Evolutionary conservation across 2,797 vertebrate species (phyloP), one percentile per base, ranked within the genome.

Genomic region (Numenius phaeopus): DNA sequence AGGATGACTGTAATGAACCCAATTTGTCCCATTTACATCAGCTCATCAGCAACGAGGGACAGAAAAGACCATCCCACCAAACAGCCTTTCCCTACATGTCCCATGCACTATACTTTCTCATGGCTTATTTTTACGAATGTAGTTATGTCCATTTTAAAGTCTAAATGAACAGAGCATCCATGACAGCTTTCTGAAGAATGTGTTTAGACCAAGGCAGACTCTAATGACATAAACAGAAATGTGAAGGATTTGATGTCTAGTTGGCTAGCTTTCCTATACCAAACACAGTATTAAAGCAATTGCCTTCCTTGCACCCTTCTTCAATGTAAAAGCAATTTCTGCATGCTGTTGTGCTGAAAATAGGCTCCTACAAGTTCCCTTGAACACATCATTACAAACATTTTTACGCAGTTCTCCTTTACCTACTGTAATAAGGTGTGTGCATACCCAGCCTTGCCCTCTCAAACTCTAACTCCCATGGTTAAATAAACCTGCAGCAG

Each of bases 211-310:
- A 82, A 89, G 92, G 90, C 77, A 89, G 89, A 47, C 75, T 64
- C 61, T 81, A 57, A 96, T 71, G 87, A 66, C 89, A 92, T 80
- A 87, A 94, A 95, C 84, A 96, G 87, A 87, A 89, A 83, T 44
- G 69, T 70, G 78, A 54, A 59, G 49, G 84, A 66, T 72, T 69
- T 87, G 54, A 52, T 71, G 75, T 81, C 84, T 82, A 78, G 16
- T 10, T 87, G 75, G 65, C 88, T 85, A 71, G 64, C 87, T 85
- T 71, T 96, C 87, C 87, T 57, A 70, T 79, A 78, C 78, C 90
- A 91, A 97, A 80, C 70, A 71, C 80, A 75, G 71, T 69, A 92
- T 75, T 94, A 69, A 81, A 93, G 75, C 78, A 90, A 88, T 69
- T 80, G 70, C 58, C 58, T 93, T 84, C 81, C 75, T 95, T 20